Evolutionary conservation across 2,113 vertebrate genomes (phyloP).

Genomic region (Alces alces): DNA sequence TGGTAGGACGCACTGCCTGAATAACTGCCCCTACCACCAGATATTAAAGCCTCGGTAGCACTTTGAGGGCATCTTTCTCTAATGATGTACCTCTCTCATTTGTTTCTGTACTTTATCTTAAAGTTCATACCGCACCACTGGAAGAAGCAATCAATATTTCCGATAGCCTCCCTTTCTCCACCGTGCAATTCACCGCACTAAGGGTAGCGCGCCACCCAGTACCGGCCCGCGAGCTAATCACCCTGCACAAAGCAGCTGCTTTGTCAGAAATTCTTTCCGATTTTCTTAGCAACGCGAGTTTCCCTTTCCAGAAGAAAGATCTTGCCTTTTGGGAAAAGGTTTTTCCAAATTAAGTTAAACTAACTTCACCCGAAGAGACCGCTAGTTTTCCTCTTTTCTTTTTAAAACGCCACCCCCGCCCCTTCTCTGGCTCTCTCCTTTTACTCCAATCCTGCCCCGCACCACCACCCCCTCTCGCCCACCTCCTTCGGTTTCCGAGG

Average conservation of each 20-base stretch:
- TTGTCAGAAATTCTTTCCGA: conserved; percentile 56
- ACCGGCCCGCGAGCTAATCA: background rate
- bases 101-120: conserved; percentile 72
- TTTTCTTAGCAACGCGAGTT: conserved; percentile 60
- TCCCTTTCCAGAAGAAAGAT: conserved; percentile 32
- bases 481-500: conserved; percentile 53
- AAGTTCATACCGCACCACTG: conserved; percentile 68
- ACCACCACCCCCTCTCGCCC: background rate
- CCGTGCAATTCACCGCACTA: conserved; percentile 31
- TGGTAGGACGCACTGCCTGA: background rate
- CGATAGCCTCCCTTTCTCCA: conserved; percentile 48
- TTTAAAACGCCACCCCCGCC: background rate
- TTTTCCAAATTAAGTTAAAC: conserved; percentile 62
- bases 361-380: conserved; percentile 73
- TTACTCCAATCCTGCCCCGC: background rate
- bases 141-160: conserved; percentile 67
- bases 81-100: conserved; percentile 70
- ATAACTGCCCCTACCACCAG: background rate
- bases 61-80: conserved; percentile 46
- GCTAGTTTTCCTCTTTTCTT: conserved; percentile 31
- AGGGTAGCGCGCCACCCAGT: background rate
- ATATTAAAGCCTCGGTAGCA: conserved; percentile 46
- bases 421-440: background rate
- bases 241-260: conserved; percentile 46
- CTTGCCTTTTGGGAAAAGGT: conserved; percentile 25